These are phyloP conservation scores for Lymantria monacha DNA, from an alignment of 2,888 invertebrate species.

Conservation along the genomic window DNA sequence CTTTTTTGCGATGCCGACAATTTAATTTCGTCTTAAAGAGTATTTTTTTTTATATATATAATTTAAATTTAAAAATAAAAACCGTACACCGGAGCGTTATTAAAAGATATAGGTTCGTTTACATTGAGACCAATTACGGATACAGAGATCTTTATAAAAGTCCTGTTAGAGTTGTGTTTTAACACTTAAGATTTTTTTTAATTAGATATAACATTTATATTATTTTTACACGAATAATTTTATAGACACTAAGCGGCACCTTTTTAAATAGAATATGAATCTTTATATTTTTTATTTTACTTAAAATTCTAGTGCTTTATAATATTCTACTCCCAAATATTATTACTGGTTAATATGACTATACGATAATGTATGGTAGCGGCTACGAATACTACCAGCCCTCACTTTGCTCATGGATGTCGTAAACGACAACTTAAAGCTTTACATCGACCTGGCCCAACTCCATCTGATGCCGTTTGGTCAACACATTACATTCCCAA, in stretches of 20 bases:
- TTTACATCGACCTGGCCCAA: no score
- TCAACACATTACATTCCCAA: no score
- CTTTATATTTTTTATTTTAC: no score
- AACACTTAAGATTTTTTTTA: neutral
- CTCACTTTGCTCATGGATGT: no score
- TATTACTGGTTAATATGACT: no score
- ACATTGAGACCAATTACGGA: slow-evolving; percentile 5
- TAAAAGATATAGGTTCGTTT: slow-evolving; percentile 7
- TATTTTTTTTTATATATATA: slow-evolving; percentile 7
- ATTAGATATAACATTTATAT: neutral
- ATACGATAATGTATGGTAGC: no score
- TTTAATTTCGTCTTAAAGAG: slow-evolving; percentile 20
- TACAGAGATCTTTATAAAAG: slow-evolving; percentile 4
- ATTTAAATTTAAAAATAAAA: slow-evolving; percentile 14
- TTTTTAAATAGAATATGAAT: no score
- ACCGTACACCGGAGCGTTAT: slow-evolving; percentile 2
- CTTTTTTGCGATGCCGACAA: slow-evolving; percentile 23
- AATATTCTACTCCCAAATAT: no score
- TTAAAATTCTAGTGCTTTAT: no score
- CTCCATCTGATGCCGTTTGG: no score
- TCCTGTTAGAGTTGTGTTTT: neutral
- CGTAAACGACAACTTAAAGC: no score
- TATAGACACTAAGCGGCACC: neutral
- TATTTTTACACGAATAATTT: neutral
- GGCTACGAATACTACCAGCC: no score